Evolutionary conservation across 2,888 invertebrate species (phyloP).

Genomic region (Tetheella fluctuosa): DNA sequence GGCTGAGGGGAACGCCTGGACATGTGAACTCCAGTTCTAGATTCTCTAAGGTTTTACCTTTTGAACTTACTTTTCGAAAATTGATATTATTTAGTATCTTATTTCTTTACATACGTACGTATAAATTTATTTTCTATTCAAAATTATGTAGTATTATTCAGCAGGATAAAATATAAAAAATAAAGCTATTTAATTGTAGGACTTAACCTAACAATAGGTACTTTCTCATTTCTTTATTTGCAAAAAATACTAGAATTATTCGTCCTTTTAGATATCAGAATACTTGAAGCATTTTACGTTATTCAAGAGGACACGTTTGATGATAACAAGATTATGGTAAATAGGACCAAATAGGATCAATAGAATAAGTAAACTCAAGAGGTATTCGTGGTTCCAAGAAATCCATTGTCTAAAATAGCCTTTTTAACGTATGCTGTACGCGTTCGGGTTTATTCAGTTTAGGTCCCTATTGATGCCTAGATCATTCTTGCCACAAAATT

Average conservation of each 20-base stretch:
- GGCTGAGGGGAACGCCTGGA: no score
- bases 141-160: no score
- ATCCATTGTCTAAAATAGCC: constrained; percentile 53
- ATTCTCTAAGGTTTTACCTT: no score
- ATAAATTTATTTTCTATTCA: no score
- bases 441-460: constrained; percentile 63
- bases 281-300: not conserved
- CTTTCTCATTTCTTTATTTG: not conserved
- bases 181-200: no score
- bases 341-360: constrained; percentile 31
- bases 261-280: not conserved
- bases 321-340: constrained; percentile 41
- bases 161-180: no score
- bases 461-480: constrained; percentile 29
- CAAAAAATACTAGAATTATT: not conserved
- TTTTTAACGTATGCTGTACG: constrained; percentile 59
- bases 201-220: no score
- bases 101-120: no score
- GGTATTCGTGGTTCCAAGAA: constrained; percentile 36
- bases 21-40: no score
- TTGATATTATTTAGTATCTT: no score
- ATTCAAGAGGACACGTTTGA: constrained; percentile 12
- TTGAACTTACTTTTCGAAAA: no score
- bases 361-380: constrained; percentile 41
- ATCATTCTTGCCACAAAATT: constrained; percentile 35